Base-by-base conservation (phyloP, 1,140 invertebrate species). In the Hypothenemus hampei region DNA sequence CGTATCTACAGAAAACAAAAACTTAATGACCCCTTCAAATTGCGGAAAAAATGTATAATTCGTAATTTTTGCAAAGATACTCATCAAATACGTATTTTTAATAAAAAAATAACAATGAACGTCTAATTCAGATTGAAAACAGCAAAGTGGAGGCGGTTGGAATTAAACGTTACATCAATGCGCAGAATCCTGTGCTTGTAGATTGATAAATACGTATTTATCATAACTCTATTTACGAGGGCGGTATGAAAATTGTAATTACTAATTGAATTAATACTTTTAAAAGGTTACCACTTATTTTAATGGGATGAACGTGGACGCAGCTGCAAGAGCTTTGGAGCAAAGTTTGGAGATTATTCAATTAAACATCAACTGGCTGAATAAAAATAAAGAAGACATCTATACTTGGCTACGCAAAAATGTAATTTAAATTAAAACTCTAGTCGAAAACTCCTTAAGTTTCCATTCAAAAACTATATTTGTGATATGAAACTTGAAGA, bases 281-380 rank as follows among this genome's bases (percentile, higher is more conserved):
- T 39, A 62, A 85, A 62, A 86, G 83, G 82, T 86, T 1, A 78
- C 79, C 16, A 76, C 76, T 36, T 87, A 86, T 66, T 87, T 87
- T 69, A 77, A 75, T 55, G 76, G 78, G 26, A 74, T 81, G 55
- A 78, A 85, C 50, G 78, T 87, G 1, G 85, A 85, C 15, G 81
- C 81, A 5, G 84, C 83, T 16, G 69, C 75, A 19, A 69, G 83
- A 61, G 77, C 83, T n/a, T 69, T 88, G 18, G 78, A 85, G 23
- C 84, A 87, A 65, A 85, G 83, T 62, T 68, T 88, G 44, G 87
- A 90, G 72, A 84, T 77, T n/a, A 87, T 90, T 49, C 78, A 79
- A 61, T 76, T 86, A 29, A 88, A 88, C 67, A 85, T 88, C n/a
- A 78, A 84, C 49, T 89, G 86, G 85, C 78, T 86, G 1, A 72